Evolutionary conservation across 2,113 vertebrate genomes (phyloP), one percentile per base, ranked within the genome.

Genomic region (Anguilla rostrata): DNA sequence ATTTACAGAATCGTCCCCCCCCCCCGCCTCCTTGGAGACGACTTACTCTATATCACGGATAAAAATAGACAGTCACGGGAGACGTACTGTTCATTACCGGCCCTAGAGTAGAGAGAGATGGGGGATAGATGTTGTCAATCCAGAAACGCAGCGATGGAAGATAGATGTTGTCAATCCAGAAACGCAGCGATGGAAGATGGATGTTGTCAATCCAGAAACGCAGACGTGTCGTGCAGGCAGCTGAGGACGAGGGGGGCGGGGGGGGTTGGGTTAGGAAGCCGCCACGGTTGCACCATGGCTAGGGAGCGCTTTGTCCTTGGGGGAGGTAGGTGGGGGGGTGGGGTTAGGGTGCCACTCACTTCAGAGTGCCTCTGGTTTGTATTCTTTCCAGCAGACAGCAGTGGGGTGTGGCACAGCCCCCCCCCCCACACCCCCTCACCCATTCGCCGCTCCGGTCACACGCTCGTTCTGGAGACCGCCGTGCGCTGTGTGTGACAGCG

Each of bases 1-100:
- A 94, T 93, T 34, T 75, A 75, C 71, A 29, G 71, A 34, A 34
- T 34, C 11, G 11, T 34, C 43, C 11, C 92, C 90, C 91, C 43
- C 11, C 92, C 26, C 11, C 92, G 90, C 91, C 91, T 85, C 20
- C 83, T 89, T 92, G 91, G 91, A 94, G 91, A 93, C 93, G 92
- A 94, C 88, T 92, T 94, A 95, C 71, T 75, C n/a, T 94, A 92
- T 92, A 90, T 90, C 90, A 90, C 89, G 90, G 93, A 93, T 94
- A 92, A 93, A 95, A 95, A 94, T 95, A 94, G 91, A 91, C 81
- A 18, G 87, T 89, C 85, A 88, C 89, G 89, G 88, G 91, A 87
- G 90, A 90, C 87, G 86, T 85, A 91, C 87, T 86, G 88, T 88
- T 57, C 39, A 84, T 79, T 87, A 78, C 86, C 87, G 9, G 88